phyloP scores from a whole-genome alignment of 1,140 invertebrate species.

The Anastrepha ludens region DNA sequence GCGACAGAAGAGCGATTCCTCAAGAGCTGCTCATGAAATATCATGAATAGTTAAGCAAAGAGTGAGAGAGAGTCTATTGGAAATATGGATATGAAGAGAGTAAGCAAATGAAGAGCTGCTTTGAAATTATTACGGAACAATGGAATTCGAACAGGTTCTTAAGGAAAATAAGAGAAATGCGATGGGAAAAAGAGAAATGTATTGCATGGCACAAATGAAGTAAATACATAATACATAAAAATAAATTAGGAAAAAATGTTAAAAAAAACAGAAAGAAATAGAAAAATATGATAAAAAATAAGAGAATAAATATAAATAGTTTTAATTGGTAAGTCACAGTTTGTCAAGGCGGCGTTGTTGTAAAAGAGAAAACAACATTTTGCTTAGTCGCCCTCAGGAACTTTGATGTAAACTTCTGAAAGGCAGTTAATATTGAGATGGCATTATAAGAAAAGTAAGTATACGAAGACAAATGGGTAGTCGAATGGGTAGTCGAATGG shows the following conservation, averaged over 20 bases:
- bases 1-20: neutral
- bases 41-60: neutral
- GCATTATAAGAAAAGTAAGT: too few relatives aligned
- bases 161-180: neutral
- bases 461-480: too few relatives aligned
- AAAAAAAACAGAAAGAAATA: neutral
- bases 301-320: neutral
- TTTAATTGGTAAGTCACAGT: too few relatives aligned
- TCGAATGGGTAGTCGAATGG: too few relatives aligned
- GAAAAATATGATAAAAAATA: neutral
- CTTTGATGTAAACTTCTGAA: too few relatives aligned
- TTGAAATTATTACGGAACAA: neutral
- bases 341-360: too few relatives aligned
- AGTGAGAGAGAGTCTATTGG: neutral
- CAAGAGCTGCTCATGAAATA: neutral
- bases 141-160: conserved; percentile 18
- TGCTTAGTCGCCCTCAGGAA: too few relatives aligned
- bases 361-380: too few relatives aligned
- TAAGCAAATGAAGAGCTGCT: neutral
- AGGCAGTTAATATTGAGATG: too few relatives aligned
- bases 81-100: neutral
- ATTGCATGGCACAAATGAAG: neutral
- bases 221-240: conserved; percentile 6
- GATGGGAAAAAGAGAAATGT: neutral
- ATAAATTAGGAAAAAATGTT: neutral